These are phyloP conservation scores for Gymnothorax javanicus DNA, from an alignment of 2,797 vertebrate species.

Conservation along the genomic window DNA sequence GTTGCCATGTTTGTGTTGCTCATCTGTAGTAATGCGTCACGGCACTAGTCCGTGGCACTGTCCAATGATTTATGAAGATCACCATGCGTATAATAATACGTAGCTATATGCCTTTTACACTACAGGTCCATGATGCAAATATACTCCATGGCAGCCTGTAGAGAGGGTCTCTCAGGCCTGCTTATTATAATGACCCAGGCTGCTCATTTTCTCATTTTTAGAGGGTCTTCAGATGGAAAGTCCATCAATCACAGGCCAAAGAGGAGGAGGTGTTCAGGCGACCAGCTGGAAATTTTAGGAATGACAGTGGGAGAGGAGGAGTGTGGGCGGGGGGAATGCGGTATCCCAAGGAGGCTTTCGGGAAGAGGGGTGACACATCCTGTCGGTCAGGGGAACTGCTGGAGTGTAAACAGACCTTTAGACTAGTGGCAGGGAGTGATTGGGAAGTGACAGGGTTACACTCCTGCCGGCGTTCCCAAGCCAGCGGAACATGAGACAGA, in stretches of 20 bases:
- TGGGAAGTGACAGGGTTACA: too few species aligned
- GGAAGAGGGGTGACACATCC: background rate
- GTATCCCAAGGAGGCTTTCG: background rate
- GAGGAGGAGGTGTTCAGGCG: background rate
- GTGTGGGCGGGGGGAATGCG: background rate
- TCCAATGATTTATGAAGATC: too few species aligned
- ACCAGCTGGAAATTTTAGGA: background rate
- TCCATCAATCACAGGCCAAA: background rate
- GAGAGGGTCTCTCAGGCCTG: too few species aligned
- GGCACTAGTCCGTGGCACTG: too few species aligned
- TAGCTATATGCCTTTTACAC: too few species aligned
- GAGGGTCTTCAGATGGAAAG: background rate
- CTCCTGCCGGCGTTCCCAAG: background rate
- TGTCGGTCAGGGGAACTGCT: background rate
- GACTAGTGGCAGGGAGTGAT: background rate
- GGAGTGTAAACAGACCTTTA: background rate
- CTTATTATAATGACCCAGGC: too few species aligned
- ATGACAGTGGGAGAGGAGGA: background rate
- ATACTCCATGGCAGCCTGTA: too few species aligned
- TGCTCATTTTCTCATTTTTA: background rate
- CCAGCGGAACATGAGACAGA: background rate
- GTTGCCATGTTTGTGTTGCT: too few species aligned
- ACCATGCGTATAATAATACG: too few species aligned
- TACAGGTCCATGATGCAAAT: too few species aligned
- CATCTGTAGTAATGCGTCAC: too few species aligned